Evolutionary conservation across 1,140 invertebrate genomes (phyloP), one percentile per base, ranked within the genome.

Genomic region (Drosophila aff.): DNA sequence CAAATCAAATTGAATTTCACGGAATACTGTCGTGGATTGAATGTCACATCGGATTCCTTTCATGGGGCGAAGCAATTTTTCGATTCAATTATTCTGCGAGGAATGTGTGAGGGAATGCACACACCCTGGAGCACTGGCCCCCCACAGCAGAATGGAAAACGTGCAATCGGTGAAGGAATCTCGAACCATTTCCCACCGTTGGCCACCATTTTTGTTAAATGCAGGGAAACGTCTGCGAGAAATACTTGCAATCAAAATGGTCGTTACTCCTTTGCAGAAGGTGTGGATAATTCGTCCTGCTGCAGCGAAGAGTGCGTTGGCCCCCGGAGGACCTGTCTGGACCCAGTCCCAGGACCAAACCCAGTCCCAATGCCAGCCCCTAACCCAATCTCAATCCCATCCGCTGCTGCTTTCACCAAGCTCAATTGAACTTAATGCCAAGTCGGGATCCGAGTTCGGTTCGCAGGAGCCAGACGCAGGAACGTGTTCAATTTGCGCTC

Each of bases 401-500:
- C 36, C 33, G 2, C 43, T 55, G 41, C 52, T 69, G 53, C 33
- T 9, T 55, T 55, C n/a, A 26, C 53, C 63, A 66, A 84, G 78
- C 76, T 90, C 85, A 79, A 91, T 90, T 91, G 82, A 85, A 90
- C 86, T 71, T 75, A 82, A 80, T 91, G 79, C 86, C 43, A 50
- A 71, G 67, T 60, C 58, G 71, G 52, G 69, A 89, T 26, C 53
- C 76, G 52, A 62, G 76, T 49, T 53, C 55, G 58, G 62, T 40
- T 57, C 36, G 53, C 38, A 61, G 44, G 15, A 75, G 33, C 64
- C 52, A 71, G 77, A 67, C 64, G 67, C 69, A 66, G 57, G 46
- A 79, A 90, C 85, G 85, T 90, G 85, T 86, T 91, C 85, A 90
- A 90, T 90, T 90, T 90, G 82, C 71, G 82, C 86, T 90, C 85